Conservation (phyloP, 2,113 vertebrate genomes). For the Carlito syrichta region DNA sequence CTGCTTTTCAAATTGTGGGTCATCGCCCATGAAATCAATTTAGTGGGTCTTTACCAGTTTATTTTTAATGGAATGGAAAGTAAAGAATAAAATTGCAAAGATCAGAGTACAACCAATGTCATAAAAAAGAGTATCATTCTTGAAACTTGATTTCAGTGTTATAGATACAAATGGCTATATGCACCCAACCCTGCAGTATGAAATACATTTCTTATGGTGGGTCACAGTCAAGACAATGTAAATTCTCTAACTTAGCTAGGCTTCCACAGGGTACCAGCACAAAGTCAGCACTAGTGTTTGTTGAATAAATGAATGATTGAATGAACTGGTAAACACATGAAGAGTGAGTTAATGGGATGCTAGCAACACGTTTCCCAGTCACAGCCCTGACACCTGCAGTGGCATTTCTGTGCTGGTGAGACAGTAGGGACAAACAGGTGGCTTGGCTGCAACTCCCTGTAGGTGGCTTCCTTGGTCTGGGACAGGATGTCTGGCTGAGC, state of each 20-base stretch:
- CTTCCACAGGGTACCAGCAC: not conserved
- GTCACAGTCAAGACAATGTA: not conserved
- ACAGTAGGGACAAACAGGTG: not conserved
- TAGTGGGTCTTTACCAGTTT: slow-evolving; percentile 37
- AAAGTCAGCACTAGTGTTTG: not conserved
- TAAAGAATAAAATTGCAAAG: not conserved
- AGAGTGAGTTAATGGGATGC: not conserved
- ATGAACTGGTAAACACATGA: not conserved
- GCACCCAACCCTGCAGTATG: not conserved
- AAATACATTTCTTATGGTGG: not conserved
- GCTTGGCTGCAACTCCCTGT: not conserved
- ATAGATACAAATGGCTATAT: not conserved
- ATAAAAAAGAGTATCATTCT: slow-evolving; percentile 6
- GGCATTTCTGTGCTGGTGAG: not conserved
- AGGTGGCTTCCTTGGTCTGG: not conserved
- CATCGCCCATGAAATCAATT: slow-evolving; percentile 51
- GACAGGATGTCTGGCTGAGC: not conserved
- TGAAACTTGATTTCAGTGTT: slow-evolving; percentile 2
- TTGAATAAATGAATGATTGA: not conserved
- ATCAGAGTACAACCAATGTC: not conserved
- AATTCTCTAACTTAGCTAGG: not conserved
- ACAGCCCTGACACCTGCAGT: not conserved
- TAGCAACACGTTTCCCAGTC: not conserved
- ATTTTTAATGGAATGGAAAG: slow-evolving; percentile 35
- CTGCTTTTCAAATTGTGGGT: slow-evolving; percentile 39